Percentiles rank a stretch among this genome's conserved stretches.
phyloP scores from a whole-genome alignment of 2,113 vertebrate species.

The Eubucco bourcierii region DNA sequence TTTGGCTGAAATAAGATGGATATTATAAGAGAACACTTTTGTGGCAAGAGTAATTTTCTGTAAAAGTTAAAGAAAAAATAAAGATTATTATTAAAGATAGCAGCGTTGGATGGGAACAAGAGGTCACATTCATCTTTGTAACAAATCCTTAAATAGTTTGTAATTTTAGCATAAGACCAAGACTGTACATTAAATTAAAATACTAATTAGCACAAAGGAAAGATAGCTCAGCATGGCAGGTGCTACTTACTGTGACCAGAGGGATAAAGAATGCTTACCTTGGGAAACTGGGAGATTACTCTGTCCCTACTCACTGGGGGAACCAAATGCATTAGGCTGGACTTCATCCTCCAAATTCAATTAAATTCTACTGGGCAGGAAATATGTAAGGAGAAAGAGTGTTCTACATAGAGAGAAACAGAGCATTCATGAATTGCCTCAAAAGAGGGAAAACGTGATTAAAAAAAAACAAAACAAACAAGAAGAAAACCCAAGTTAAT shows the following conservation, averaged over 20 bases:
- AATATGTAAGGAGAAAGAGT: not conserved
- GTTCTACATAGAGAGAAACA: not conserved
- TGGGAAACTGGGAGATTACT: slow-evolving; percentile 83
- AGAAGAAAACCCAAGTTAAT: not conserved
- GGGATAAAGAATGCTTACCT: slow-evolving; percentile 73
- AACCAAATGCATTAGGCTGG: slow-evolving; percentile 61
- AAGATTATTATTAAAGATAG: not conserved
- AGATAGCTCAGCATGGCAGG: not conserved
- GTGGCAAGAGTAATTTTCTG: not conserved
- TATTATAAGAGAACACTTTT: not conserved
- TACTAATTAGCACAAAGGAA: not conserved
- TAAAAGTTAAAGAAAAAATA: not conserved
- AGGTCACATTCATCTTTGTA: not conserved
- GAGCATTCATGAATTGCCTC: not conserved
- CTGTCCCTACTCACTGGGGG: slow-evolving; percentile 81
- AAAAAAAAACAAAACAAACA: not conserved
- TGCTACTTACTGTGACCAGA: not conserved
- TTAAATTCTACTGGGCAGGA: not conserved
- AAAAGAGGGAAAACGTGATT: not conserved
- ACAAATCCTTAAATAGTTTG: not conserved
- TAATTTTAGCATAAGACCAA: not conserved
- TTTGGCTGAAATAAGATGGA: not conserved
- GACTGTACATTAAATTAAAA: not conserved
- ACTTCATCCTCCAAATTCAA: slow-evolving; percentile 64
- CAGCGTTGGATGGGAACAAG: not conserved